A percentile compares a stretch with the other conserved stretches of the same genome.
Evolutionary conservation across 2,113 vertebrate species (phyloP).

Genomic region (Oxyruncus cristatus): DNA sequence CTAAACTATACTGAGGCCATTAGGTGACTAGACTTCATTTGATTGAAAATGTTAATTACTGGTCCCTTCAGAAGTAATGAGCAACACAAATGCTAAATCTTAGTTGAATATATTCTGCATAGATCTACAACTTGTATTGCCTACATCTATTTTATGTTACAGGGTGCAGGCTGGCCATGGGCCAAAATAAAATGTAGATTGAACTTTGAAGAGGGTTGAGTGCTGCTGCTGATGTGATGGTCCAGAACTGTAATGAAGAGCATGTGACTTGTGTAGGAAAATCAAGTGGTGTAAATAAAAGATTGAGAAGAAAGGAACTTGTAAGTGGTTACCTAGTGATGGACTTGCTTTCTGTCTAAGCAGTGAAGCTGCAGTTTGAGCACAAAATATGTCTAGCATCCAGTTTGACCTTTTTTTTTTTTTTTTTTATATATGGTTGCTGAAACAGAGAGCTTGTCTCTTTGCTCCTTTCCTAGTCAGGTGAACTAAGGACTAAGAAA

Average conservation of each 20-base stretch:
- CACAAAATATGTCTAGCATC: background rate
- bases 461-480: background rate
- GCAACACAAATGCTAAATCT: background rate
- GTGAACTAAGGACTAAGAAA: background rate
- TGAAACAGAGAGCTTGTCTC: background rate
- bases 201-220: background rate
- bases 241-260: background rate
- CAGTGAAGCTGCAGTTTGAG: background rate
- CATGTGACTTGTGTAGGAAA: background rate
- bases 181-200: no score
- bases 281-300: background rate
- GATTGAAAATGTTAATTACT: background rate
- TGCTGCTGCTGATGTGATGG: background rate
- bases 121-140: background rate
- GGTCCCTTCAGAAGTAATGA: background rate
- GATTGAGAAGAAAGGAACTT: background rate
- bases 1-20: background rate
- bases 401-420: background rate
- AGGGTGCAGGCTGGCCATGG: background rate
- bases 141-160: background rate
- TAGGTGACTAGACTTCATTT: background rate
- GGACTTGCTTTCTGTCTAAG: background rate
- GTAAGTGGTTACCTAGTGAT: background rate
- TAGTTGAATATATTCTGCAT: background rate
- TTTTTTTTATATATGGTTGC: background rate